Evolutionary conservation across 2,113 vertebrate species (phyloP).

Genomic region (Garra rufa): DNA sequence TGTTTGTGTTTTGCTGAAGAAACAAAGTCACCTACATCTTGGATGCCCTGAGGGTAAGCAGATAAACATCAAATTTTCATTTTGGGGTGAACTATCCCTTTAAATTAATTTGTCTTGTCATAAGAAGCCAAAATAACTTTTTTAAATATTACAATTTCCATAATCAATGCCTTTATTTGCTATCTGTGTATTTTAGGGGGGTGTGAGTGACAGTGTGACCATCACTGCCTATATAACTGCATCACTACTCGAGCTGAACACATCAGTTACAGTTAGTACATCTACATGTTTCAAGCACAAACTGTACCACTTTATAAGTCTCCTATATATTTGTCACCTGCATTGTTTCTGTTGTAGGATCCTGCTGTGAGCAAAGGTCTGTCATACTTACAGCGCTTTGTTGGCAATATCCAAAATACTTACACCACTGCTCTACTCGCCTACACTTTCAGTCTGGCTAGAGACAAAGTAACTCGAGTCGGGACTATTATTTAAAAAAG

Average conservation of each 20-base stretch:
- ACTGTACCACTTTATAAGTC: not conserved
- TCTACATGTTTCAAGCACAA: not conserved
- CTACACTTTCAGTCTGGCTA: constrained; percentile 84
- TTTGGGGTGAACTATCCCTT: too few species aligned
- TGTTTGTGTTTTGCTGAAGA: too few species aligned
- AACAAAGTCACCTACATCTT: too few species aligned
- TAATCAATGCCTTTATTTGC: not conserved
- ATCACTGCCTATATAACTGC: constrained; percentile 80
- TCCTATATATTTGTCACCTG: not conserved
- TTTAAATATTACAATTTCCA: not conserved
- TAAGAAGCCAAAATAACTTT: not conserved
- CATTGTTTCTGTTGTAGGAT: constrained; percentile 65
- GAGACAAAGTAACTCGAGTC: constrained; percentile 69
- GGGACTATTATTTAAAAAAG: constrained; percentile 62
- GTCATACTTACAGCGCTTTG: constrained; percentile 70
- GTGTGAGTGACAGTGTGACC: constrained; percentile 79
- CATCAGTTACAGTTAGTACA: constrained; percentile 62
- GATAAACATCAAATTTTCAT: too few species aligned
- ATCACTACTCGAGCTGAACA: constrained; percentile 73
- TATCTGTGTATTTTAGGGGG: constrained; percentile 71
- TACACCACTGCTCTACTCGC: constrained; percentile 83
- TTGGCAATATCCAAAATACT: constrained; percentile 62
- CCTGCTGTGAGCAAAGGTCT: constrained; percentile 71
- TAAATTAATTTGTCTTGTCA: not conserved
- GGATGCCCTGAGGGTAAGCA: too few species aligned